A percentile compares a stretch with the other conserved stretches of the same genome.
Evolutionary conservation across 2,113 vertebrate species (phyloP).

Genomic region (Puntigrus tetrazona): DNA sequence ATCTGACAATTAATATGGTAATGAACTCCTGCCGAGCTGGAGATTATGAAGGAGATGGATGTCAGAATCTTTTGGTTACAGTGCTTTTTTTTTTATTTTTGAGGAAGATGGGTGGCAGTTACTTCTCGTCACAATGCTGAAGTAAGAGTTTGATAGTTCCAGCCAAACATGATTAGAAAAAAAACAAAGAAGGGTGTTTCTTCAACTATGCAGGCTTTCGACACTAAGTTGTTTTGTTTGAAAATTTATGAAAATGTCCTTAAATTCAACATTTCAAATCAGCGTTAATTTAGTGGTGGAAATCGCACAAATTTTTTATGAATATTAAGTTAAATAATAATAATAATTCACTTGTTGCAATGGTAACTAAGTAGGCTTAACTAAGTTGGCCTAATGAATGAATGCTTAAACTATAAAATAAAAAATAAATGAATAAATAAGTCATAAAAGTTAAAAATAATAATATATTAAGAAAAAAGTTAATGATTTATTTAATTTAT

Average conservation of each 20-base stretch:
- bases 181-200: not conserved
- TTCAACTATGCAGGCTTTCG: not conserved
- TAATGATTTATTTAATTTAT: too few species aligned
- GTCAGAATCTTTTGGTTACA: conserved; percentile 32
- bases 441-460: too few species aligned
- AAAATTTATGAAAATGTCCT: not conserved
- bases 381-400: not conserved
- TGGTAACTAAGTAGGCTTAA: not conserved
- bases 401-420: too few species aligned
- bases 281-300: not conserved
- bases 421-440: too few species aligned
- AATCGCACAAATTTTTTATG: not conserved
- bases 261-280: not conserved
- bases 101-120: not conserved
- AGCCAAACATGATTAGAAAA: not conserved
- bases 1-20: conserved; percentile 80
- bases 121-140: not conserved
- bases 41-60: conserved; percentile 50
- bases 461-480: too few species aligned
- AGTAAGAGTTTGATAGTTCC: not conserved
- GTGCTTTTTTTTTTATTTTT: conserved; percentile 21
- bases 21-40: conserved; percentile 73
- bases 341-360: not conserved
- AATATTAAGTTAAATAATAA: not conserved
- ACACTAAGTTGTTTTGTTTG: not conserved